A percentile compares a stretch with the other conserved stretches of the same genome.
Evolutionary conservation across 2,113 vertebrate species (phyloP).

Genomic region (Apus apus): DNA sequence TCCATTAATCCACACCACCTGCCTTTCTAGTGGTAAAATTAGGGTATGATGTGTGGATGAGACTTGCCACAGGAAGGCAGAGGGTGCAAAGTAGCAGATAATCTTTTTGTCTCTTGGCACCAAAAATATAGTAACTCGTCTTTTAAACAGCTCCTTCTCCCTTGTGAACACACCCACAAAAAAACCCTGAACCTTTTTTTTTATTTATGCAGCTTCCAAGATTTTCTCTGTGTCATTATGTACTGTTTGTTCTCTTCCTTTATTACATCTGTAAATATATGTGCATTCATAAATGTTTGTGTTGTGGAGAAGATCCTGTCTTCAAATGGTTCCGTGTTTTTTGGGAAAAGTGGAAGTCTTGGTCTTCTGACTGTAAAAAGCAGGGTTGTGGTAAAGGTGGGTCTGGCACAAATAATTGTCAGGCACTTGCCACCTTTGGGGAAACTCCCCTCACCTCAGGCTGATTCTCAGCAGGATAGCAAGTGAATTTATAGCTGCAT

Average conservation of each 20-base stretch:
- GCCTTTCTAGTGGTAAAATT: neutral
- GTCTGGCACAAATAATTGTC: neutral
- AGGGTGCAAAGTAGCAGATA: neutral
- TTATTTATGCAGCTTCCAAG: neutral
- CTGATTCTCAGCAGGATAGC: neutral
- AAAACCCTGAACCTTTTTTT: neutral
- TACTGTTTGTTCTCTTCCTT: neutral
- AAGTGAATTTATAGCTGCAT: neutral
- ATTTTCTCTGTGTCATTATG: neutral
- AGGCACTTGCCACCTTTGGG: neutral
- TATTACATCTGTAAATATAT: neutral
- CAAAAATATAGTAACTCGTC: neutral
- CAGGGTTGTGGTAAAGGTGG: neutral
- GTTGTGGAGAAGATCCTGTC: neutral
- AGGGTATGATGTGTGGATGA: neutral
- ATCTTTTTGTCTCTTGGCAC: neutral
- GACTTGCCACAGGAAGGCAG: neutral
- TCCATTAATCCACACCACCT: neutral
- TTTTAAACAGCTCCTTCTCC: neutral
- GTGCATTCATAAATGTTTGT: neutral
- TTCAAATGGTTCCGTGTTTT: neutral
- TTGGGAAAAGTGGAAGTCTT: neutral
- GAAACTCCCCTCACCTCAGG: neutral
- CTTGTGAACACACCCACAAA: neutral
- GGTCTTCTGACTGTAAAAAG: neutral